A percentile compares a stretch with the other conserved stretches of the same genome.
These are phyloP conservation scores for Knipowitschia caucasica DNA, from an alignment of 2,797 vertebrate genomes.

Conservation along the genomic window DNA sequence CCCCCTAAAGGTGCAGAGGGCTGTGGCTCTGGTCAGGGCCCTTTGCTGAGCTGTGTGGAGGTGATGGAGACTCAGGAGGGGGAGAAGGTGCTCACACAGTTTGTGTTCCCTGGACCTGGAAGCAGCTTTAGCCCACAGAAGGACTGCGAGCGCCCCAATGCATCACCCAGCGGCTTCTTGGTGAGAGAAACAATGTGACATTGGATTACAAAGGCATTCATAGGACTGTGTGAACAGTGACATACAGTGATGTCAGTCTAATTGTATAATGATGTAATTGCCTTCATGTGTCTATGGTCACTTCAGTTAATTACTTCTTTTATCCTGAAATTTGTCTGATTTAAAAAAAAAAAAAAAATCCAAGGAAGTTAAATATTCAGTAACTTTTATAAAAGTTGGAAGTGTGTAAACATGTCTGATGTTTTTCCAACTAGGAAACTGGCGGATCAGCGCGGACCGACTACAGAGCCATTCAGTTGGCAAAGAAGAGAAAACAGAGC, in stretches of 20 bases:
- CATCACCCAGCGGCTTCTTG: constrained; percentile 82
- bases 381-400: no score
- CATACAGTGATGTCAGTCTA: no score
- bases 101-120: constrained; percentile 79
- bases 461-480: constrained; percentile 93
- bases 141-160: constrained; percentile 76
- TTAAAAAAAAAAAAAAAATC: no score
- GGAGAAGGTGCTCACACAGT: constrained; percentile 80
- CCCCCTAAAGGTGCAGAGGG: constrained; percentile 77
- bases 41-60: constrained; percentile 75
- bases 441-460: constrained; percentile 94
- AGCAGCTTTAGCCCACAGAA: constrained; percentile 82
- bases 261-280: no score
- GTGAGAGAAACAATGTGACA: constrained; percentile 65
- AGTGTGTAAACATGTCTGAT: neutral
- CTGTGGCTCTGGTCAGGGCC: constrained; percentile 54
- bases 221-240: no score
- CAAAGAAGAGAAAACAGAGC: constrained; percentile 90
- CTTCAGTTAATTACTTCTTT: no score
- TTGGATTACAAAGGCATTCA: neutral
- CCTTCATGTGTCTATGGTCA: no score
- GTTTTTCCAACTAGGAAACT: constrained; percentile 81
- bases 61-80: constrained; percentile 78
- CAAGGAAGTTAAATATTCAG: no score
- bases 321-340: no score